Percentiles rank a stretch among this genome's conserved stretches.
Evolutionary conservation across 2,797 vertebrate species (phyloP).

Genomic region (Nannoperca obscura): DNA sequence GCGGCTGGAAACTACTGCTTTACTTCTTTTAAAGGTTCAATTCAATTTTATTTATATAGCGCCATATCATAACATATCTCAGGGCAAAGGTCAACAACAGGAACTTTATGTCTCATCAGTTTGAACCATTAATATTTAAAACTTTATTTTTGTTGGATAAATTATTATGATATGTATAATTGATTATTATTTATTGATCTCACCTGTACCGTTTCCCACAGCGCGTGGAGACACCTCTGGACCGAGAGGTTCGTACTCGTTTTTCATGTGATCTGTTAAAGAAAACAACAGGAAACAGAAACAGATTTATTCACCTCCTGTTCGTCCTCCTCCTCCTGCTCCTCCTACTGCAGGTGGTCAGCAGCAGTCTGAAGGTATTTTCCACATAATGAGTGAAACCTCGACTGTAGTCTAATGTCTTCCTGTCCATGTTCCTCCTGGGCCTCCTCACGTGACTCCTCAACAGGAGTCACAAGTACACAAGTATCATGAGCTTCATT

Average conservation of each 20-base stretch:
- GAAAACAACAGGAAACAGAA: slow-evolving; percentile 49
- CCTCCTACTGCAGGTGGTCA: slow-evolving; percentile 7
- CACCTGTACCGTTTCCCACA: slow-evolving; percentile 90
- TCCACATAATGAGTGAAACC: slow-evolving; percentile 85
- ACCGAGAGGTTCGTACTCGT: slow-evolving; percentile 89
- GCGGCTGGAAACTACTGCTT: too few relatives aligned
- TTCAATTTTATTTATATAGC: too few relatives aligned
- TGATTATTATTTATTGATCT: slow-evolving; percentile 50
- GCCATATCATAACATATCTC: too few relatives aligned
- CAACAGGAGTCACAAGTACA: slow-evolving; percentile 92
- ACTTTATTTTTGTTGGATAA: too few relatives aligned
- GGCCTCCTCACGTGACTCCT: slow-evolving; percentile 92
- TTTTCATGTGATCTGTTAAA: slow-evolving; percentile 90
- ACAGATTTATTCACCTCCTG: background rate
- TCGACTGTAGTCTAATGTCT: slow-evolving; percentile 88
- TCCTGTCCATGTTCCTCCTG: slow-evolving; percentile 87
- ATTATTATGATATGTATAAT: too few relatives aligned
- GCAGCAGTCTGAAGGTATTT: slow-evolving; percentile 82
- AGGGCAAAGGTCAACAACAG: too few relatives aligned
- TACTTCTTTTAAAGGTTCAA: background rate
- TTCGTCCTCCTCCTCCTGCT: background rate
- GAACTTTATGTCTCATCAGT: too few relatives aligned
- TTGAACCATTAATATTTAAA: too few relatives aligned
- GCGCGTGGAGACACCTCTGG: slow-evolving; percentile 88
- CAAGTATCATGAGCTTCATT: slow-evolving; percentile 89